Base-by-base conservation (phyloP, 2,797 vertebrate species). In the Pipistrellus nathusii region DNA sequence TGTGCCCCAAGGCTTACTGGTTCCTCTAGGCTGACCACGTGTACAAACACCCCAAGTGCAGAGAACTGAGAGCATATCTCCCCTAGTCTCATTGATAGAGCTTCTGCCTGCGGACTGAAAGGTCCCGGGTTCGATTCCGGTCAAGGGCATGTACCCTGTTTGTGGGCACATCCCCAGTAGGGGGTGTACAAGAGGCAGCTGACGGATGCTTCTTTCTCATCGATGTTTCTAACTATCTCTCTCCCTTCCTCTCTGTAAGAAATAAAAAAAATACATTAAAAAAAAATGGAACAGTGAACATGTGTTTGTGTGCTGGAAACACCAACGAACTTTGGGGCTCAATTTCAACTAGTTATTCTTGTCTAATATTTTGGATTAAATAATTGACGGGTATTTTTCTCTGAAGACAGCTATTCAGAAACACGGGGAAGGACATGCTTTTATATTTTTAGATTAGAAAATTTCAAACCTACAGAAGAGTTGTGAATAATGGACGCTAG, bases 301-400 rank as follows among this genome's bases (percentile, higher is more conserved):
- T 1, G 59, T 14, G 20, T 38, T 23, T 75, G 6, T 48, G 25
- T 81, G 7, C 2, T 9, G 27, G 46, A n/a, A 84, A 62, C 41
- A 57, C 64, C 68, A 23, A 76, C n/a, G 30, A 81, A 91, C 23
- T 32, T 41, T 21, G 68, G 38, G 44, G 38, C 9, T 93, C 64
- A 69, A 68, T 81, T 86, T 83, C 41, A 84, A 8, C 1, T 73
- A 53, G 21, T 20, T 44, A 27, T 69, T 91, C 76, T 89, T 89
- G 17, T 46, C 27, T 80, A 72, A n/a, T 53, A 73, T 53, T 95
- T 78, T 85, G 48, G n/a, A 62, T 57, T 53, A 82, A 57, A 88
- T 15, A 88, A 86, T 69, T 81, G 27, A 71, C 14, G 89, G 11
- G 25, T 30, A 64, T 51, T 76, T 85, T n/a, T 95, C 12, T 59